Evolutionary conservation across 2,888 invertebrate species (phyloP).

Genomic region (Cantharis rustica): DNA sequence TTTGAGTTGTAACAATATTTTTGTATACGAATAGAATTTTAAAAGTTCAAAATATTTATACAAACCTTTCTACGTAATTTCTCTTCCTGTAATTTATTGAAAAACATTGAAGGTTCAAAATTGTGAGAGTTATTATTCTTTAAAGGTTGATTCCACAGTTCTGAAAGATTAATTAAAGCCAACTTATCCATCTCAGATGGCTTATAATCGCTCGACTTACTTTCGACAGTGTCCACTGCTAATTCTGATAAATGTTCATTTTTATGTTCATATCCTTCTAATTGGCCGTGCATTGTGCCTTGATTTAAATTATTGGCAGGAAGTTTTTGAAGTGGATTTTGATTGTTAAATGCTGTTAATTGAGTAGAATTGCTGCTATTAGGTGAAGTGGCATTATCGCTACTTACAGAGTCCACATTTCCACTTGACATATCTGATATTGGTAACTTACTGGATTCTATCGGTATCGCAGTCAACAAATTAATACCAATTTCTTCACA

Average conservation of each 20-base stretch:
- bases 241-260: neutral
- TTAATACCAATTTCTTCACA: neutral
- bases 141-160: constrained; percentile 63
- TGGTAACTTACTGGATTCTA: neutral
- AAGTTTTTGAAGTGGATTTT: constrained; percentile 5
- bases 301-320: neutral
- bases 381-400: constrained; percentile 10
- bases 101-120: constrained; percentile 22
- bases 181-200: constrained; percentile 33
- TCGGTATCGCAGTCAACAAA: neutral
- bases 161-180: constrained; percentile 61
- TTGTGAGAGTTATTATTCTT: constrained; percentile 41
- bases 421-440: constrained; percentile 3
- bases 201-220: constrained; percentile 1
- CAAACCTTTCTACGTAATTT: constrained; percentile 74
- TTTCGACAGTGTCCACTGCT: neutral
- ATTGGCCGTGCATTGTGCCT: neutral
- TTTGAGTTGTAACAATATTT: too few species aligned
- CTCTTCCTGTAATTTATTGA: constrained; percentile 73
- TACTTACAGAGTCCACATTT: constrained; percentile 9
- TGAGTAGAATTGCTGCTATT: constrained; percentile 46
- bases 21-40: too few species aligned
- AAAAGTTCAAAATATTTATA: neutral
- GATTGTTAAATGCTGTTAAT: constrained; percentile 40
- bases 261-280: neutral